Conservation (phyloP, 35 echinoderm and acorn worm species). For the Patiria miniata region DNA sequence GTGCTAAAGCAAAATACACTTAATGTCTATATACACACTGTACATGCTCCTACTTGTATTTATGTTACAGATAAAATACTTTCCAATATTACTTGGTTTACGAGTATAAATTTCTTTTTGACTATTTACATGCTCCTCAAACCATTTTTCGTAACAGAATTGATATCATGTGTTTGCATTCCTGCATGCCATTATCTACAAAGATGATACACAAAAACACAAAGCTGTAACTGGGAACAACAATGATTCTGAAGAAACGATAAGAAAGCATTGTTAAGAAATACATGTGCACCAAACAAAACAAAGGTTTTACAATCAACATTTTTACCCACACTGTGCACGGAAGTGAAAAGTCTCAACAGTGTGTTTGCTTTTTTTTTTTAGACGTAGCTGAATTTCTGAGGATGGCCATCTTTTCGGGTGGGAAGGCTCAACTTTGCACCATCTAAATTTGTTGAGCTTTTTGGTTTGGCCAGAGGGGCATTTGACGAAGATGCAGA, state of each 20-base stretch:
- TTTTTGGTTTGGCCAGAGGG: background rate
- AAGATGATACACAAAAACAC: background rate
- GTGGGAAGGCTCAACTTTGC: background rate
- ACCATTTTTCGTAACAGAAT: background rate
- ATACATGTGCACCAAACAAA: too few relatives aligned
- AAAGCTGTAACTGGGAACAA: background rate
- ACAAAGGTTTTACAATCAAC: too few relatives aligned
- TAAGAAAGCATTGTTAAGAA: background rate
- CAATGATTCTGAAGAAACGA: background rate
- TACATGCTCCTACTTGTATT: background rate
- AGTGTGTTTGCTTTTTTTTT: background rate
- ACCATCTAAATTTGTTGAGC: background rate
- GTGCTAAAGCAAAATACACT: background rate
- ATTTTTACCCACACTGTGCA: too few relatives aligned
- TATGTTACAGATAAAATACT: slow-evolving; percentile 29
- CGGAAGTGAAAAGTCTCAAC: background rate
- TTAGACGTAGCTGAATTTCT: slow-evolving; percentile 21
- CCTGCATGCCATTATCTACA: background rate
- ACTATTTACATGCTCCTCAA: background rate
- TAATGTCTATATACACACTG: slow-evolving; percentile 9
- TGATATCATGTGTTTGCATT: background rate
- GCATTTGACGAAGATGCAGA: background rate
- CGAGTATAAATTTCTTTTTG: background rate
- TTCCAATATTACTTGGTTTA: background rate
- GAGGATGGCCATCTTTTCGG: background rate